These are phyloP conservation scores for Aplodontia rufa DNA, from an alignment of 2,113 vertebrate genomes.

Conservation along the genomic window DNA sequence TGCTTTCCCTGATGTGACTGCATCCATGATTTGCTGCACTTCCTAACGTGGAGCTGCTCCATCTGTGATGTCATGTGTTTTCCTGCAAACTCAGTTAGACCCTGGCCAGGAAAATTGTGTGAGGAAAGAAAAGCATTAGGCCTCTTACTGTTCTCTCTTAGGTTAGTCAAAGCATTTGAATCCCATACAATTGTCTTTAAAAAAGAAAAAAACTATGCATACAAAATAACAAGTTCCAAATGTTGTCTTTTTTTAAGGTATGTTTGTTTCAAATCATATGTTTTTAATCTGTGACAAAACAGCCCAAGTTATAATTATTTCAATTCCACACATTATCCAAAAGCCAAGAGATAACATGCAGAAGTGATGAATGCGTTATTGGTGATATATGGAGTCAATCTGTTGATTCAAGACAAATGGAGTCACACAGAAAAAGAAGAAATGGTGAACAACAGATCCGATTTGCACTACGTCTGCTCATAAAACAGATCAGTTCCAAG, in stretches of 20 bases:
- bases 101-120: slow-evolving; percentile 65
- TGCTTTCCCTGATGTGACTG: slow-evolving; percentile 77
- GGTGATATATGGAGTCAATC: slow-evolving; percentile 18
- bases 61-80: slow-evolving; percentile 84
- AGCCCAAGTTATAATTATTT: slow-evolving; percentile 80
- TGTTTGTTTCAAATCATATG: slow-evolving; percentile 83
- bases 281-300: slow-evolving; percentile 79
- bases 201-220: slow-evolving; percentile 46
- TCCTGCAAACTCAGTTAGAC: slow-evolving; percentile 76
- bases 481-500: background rate
- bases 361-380: slow-evolving; percentile 65
- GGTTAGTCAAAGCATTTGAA: slow-evolving; percentile 75
- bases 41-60: slow-evolving; percentile 76
- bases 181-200: slow-evolving; percentile 73
- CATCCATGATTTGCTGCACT: slow-evolving; percentile 74
- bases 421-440: slow-evolving; percentile 58
- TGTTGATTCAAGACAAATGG: slow-evolving; percentile 56
- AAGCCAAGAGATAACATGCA: slow-evolving; percentile 74
- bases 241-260: slow-evolving; percentile 79
- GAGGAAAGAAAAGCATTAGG: slow-evolving; percentile 73
- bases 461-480: background rate
- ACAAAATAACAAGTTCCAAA: slow-evolving; percentile 84
- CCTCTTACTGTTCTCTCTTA: slow-evolving; percentile 66
- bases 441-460: slow-evolving; percentile 43
- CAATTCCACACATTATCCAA: slow-evolving; percentile 49